Evolutionary conservation across 2,888 invertebrate genomes (phyloP), one percentile per base, ranked within the genome.

Genomic region (Julus scandinavius): DNA sequence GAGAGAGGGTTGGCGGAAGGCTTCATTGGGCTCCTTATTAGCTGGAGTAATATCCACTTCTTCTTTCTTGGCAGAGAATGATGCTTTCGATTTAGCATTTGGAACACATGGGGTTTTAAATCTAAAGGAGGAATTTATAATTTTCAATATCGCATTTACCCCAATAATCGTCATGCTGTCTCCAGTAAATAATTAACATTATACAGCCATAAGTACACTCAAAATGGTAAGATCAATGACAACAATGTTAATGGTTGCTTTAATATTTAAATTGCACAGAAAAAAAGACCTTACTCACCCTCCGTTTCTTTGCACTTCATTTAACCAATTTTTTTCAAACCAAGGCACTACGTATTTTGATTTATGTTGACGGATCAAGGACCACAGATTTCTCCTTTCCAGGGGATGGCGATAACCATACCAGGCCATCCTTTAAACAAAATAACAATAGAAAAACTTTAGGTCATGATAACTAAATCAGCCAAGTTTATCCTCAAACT

Each of bases 311-410:
- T 63, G 58, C 3, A 88, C 41, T 86, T 88, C 88, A 40, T 20
- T 20, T 90, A 95, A 94, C 98, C 98, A 98, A 91, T 95, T 94
- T 92, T 95, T 95, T 90, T 97, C 96, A 92, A 98, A 98, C 88
- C 93, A 93, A 3, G 97, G 96, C 90, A 97, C 96, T 5, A 97
- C 95, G 92, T 95, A 95, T 88, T 93, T 94, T 11, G 97, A 96
- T 88, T 95, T 95, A 92, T 98, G 97, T 90, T 95, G 95, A 3
- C 95, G 95, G 91, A 97, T 97, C 92, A 99, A 94, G 85, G 96
- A 95, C 98, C 98, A 99, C 17, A 99, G 93, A 92, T 99, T 98
- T 85, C 94, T 93, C 89, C 95, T 94, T 90, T 95, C 96, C 89
- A 99, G 93, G 17, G 97, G 96, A 90, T 96, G 95, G 89, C 95